These are phyloP conservation scores for Oriolus oriolus DNA, from an alignment of 2,113 vertebrate genomes.

Conservation along the genomic window DNA sequence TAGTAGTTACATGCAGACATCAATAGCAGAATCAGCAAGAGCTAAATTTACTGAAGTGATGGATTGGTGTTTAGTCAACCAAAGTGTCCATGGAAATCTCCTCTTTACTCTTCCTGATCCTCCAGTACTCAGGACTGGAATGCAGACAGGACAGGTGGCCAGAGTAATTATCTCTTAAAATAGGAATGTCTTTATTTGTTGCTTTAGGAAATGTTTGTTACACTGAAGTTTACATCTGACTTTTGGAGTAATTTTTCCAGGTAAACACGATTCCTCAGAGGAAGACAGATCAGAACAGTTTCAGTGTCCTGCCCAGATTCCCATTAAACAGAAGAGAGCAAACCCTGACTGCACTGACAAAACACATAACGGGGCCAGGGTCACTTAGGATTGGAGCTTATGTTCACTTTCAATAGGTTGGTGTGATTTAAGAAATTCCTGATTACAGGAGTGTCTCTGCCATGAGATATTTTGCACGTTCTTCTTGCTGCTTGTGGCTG, in stretches of 20 bases:
- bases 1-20: background rate
- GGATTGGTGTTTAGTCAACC: background rate
- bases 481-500: background rate
- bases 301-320: background rate
- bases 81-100: background rate
- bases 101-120: background rate
- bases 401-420: background rate
- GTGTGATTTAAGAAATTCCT: background rate
- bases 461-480: background rate
- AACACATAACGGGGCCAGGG: background rate
- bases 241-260: background rate
- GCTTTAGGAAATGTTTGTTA: background rate
- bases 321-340: background rate
- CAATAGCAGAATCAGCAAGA: background rate
- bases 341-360: background rate
- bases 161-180: background rate
- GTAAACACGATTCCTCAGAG: background rate
- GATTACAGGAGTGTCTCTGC: background rate
- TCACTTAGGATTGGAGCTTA: background rate
- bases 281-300: background rate
- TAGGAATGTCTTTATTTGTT: background rate
- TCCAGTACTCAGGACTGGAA: background rate
- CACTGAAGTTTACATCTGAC: background rate
- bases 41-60: background rate
- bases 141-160: background rate